A percentile compares a stretch with the other conserved stretches of the same genome.
Conservation (phyloP, 2,113 vertebrate species). For the Psettodes erumei region DNA sequence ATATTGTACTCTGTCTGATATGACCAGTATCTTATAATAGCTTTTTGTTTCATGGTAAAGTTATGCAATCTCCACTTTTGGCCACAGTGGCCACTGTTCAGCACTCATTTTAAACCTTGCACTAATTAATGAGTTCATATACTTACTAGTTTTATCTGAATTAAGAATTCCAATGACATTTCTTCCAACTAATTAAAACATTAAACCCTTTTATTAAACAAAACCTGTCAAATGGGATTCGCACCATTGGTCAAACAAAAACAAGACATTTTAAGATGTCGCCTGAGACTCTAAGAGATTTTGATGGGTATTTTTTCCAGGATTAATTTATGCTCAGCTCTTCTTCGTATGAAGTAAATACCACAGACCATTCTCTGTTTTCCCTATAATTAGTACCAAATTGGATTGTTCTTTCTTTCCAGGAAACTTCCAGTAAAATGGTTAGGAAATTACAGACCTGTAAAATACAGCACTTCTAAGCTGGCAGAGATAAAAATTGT, state of each 20-base stretch:
- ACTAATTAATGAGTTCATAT: too few relatives aligned
- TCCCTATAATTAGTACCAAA: too few relatives aligned
- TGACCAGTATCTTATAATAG: too few relatives aligned
- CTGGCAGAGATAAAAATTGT: background rate
- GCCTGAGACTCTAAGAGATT: too few relatives aligned
- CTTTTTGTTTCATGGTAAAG: too few relatives aligned
- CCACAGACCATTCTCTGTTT: background rate
- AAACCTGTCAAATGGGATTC: too few relatives aligned
- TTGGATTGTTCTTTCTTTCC: background rate
- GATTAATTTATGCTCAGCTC: background rate
- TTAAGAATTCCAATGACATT: background rate
- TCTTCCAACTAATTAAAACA: background rate
- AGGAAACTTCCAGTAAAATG: background rate
- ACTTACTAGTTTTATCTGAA: slow-evolving; percentile 13
- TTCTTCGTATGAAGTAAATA: background rate
- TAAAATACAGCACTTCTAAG: background rate
- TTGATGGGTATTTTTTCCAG: background rate
- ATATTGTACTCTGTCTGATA: too few relatives aligned
- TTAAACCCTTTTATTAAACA: background rate
- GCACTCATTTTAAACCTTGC: too few relatives aligned
- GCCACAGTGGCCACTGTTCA: too few relatives aligned
- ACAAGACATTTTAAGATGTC: background rate
- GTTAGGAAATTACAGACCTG: background rate
- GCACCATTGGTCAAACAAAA: background rate
- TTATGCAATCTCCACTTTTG: too few relatives aligned